Conservation (phyloP, 1,140 invertebrate genomes). For the Teleogryllus occipitalis region DNA sequence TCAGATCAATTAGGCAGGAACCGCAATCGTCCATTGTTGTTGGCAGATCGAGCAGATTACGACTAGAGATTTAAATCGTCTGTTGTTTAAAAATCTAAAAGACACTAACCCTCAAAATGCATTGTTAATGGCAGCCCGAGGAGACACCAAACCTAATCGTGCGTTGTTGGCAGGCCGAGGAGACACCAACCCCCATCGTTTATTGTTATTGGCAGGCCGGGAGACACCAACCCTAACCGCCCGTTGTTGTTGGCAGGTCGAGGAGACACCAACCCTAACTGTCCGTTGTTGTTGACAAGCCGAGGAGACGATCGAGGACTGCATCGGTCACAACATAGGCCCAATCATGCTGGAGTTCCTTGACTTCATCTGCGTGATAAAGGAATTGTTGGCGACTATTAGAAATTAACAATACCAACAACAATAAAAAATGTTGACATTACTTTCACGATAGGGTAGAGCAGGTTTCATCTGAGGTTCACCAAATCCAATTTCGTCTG, state of each 20-base stretch:
- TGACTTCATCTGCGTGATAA: not conserved
- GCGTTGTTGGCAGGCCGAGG: not conserved
- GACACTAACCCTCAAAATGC: not conserved
- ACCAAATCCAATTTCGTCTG: too few species aligned
- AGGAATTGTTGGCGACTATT: not conserved
- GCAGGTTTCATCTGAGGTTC: too few species aligned
- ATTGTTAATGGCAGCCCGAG: constrained; percentile 25
- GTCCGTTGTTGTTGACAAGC: constrained; percentile 23
- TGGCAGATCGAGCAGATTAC: not conserved
- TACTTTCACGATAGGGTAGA: too few species aligned
- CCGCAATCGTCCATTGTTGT: not conserved
- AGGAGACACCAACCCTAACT: not conserved
- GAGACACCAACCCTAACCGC: constrained; percentile 26
- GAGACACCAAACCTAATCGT: constrained; percentile 22
- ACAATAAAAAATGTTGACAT: too few species aligned
- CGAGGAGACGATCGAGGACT: constrained; percentile 34
- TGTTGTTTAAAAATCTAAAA: not conserved
- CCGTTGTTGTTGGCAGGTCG: not conserved
- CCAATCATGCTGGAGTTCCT: not conserved
- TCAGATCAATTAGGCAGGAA: too few species aligned
- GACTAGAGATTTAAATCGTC: not conserved
- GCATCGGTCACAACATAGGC: constrained; percentile 30
- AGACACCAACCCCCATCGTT: not conserved
- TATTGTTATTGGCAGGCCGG: constrained; percentile 11
- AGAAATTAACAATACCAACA: too few species aligned